These are phyloP conservation scores for Girardinichthys multiradiatus DNA, from an alignment of 2,113 vertebrate species.

Conservation along the genomic window DNA sequence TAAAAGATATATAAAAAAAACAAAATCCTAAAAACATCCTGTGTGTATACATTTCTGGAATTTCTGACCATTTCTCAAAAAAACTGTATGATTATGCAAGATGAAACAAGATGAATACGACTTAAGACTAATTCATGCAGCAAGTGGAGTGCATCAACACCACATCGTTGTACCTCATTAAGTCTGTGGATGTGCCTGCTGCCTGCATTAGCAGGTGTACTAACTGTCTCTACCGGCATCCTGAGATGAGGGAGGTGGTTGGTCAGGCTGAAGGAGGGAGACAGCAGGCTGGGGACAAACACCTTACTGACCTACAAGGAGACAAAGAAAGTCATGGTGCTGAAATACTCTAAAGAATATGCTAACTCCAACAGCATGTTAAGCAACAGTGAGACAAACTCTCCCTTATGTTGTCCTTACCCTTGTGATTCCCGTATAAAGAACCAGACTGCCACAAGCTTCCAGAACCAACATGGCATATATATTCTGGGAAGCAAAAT, in stretches of 20 bases:
- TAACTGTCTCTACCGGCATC: constrained; percentile 84
- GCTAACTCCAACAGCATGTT: not conserved
- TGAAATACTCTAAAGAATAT: not conserved
- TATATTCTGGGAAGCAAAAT: constrained; percentile 79
- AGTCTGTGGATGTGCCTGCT: constrained; percentile 86
- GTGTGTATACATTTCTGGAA: too few species aligned
- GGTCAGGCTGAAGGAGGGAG: constrained; percentile 85
- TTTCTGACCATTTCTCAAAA: not conserved
- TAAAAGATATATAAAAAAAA: not conserved
- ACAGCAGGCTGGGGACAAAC: constrained; percentile 89
- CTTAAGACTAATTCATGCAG: too few species aligned
- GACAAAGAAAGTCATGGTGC: not conserved
- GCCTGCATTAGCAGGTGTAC: constrained; percentile 86
- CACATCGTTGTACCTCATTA: constrained; percentile 84
- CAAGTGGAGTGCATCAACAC: not conserved
- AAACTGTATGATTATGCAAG: not conserved
- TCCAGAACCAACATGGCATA: constrained; percentile 91
- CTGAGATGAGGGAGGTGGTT: constrained; percentile 83
- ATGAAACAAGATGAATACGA: not conserved
- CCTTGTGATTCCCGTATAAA: constrained; percentile 93
- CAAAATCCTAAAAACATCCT: not conserved
- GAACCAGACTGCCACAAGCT: constrained; percentile 89
- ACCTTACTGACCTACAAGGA: constrained; percentile 91
- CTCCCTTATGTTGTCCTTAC: constrained; percentile 69
- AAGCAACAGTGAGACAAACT: not conserved